Base-by-base conservation (phyloP, 2,888 invertebrate species). In the Eupelmus urozonus region DNA sequence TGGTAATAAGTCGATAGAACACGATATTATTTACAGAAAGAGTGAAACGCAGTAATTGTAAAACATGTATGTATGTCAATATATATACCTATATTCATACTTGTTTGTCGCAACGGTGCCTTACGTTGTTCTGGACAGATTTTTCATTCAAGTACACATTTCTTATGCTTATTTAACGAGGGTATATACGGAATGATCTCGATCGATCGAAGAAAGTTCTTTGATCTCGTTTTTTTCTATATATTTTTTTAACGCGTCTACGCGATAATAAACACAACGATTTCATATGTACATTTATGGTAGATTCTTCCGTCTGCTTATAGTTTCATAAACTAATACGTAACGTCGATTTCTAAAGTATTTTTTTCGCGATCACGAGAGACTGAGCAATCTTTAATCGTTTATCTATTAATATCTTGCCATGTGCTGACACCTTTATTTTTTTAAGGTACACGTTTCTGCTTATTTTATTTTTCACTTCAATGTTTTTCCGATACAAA, bases 21-120 rank as follows among this genome's bases (percentile, higher is more conserved):
- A 62, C 71, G 40, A 57, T 45, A 45, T 62, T 72, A 72, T 72
- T 62, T 72, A 72, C 71, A 72, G 51, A 70, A 72, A 60, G 20
- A 11, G 16, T 59, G 49, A 60, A 59, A 60, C 60, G 57, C 49
- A 29, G 20, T 72, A 53, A 20, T 3, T 16, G 53, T 71, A 51
- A 53, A 13, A 62, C 53, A 60, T 62, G 34, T 49, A 71, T 23
- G 40, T 51, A 45, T 45, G 25, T n/a, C 40, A 63, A 16, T 27
- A 57, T 40, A 34, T 55, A 55, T 23, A 29, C 57, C 40, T 69
- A 53, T 57, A 34, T 42, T 7, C 42, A 57, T 69, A 42, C 18
- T 9, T 49, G 4, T 40, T 60, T 53, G 20, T 40, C 29, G 53
- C 53, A 67, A 27, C 45, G 45, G 3, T 5, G 34, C 11, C 13